These are phyloP conservation scores for Babylonia areolata DNA, from an alignment of 1,140 invertebrate genomes.

Conservation along the genomic window DNA sequence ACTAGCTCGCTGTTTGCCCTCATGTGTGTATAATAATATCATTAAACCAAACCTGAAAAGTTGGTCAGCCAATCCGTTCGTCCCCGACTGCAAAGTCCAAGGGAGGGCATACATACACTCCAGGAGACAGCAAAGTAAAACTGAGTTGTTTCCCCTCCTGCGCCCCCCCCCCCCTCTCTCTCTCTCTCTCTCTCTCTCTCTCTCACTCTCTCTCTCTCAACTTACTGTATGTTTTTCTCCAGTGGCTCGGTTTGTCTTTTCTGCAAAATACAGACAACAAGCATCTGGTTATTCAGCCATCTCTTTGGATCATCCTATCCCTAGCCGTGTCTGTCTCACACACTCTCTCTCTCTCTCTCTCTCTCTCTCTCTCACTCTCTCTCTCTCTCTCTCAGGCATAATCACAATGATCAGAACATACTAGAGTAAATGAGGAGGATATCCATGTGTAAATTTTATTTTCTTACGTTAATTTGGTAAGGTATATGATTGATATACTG, in stretches of 20 bases:
- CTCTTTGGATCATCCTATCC: not conserved
- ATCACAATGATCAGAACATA: too few relatives aligned
- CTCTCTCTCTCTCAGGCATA: not conserved
- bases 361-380: not conserved
- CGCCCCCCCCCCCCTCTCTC: not conserved
- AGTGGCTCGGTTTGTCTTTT: constrained; percentile 78
- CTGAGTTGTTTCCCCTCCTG: not conserved
- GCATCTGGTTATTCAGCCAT: not conserved
- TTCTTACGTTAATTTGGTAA: too few relatives aligned
- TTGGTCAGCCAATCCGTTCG: too few relatives aligned
- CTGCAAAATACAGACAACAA: constrained; percentile 41
- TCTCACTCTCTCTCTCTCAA: constrained; percentile 17
- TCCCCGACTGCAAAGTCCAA: too few relatives aligned
- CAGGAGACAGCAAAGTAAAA: too few relatives aligned
- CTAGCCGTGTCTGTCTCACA: not conserved
- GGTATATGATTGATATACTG: too few relatives aligned
- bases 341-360: not conserved
- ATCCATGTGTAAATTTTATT: too few relatives aligned
- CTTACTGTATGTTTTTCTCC: constrained; percentile 76
- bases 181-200: not conserved
- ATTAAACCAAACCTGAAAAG: too few relatives aligned
- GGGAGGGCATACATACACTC: too few relatives aligned
- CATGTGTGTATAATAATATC: too few relatives aligned
- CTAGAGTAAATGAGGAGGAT: too few relatives aligned
- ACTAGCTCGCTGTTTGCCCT: too few relatives aligned